These are phyloP conservation scores for Belgica antarctica DNA, from an alignment of 2,888 invertebrate species.

Conservation along the genomic window DNA sequence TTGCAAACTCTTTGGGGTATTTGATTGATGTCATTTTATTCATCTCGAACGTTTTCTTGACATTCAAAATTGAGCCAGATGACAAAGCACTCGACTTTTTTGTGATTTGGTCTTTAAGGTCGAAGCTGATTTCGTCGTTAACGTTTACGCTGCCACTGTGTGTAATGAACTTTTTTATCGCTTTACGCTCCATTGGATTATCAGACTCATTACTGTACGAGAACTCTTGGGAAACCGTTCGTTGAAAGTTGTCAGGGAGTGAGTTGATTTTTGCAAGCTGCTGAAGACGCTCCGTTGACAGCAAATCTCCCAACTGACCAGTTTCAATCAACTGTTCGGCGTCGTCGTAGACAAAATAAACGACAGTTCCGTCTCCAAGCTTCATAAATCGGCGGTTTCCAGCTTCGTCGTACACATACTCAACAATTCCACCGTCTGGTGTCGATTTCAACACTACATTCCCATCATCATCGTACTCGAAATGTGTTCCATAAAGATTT, in stretches of 20 bases:
- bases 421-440: slow-evolving; percentile 36
- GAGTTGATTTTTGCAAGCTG: background rate
- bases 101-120: background rate
- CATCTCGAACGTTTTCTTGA: background rate
- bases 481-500: background rate
- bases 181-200: background rate
- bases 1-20: background rate
- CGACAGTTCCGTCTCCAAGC: background rate
- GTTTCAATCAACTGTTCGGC: background rate
- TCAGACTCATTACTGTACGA: background rate
- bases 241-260: background rate
- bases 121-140: background rate
- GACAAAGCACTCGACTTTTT: background rate
- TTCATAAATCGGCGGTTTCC: background rate
- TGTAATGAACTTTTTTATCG: background rate
- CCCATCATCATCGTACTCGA: slow-evolving; percentile 36
- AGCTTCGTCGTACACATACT: slow-evolving; percentile 33
- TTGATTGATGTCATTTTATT: background rate
- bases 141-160: background rate
- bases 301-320: background rate
- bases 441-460: slow-evolving; percentile 40
- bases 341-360: background rate
- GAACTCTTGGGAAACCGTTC: background rate
- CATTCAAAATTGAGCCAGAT: background rate
- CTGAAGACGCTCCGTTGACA: background rate